These are phyloP conservation scores for Amphiprion clarkii DNA, from an alignment of 2,797 vertebrate genomes.

Conservation along the genomic window DNA sequence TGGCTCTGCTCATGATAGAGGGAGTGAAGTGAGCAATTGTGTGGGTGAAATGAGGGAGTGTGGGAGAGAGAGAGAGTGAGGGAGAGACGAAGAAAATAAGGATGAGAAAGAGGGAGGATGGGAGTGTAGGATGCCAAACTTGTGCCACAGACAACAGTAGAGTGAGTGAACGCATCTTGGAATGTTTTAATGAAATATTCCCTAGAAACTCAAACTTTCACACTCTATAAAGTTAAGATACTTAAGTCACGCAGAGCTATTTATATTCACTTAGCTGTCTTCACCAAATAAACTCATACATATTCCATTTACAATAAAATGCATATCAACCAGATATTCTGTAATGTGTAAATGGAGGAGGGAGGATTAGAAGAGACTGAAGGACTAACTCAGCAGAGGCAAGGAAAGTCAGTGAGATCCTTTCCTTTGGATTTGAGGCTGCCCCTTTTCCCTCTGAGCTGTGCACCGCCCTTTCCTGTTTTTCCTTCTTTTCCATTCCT, in stretches of 20 bases:
- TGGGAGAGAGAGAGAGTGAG: slow-evolving; percentile 4
- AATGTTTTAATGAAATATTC: slow-evolving; percentile 29
- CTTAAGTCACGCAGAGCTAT: background rate
- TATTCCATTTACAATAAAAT: background rate
- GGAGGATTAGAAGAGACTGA: slow-evolving; percentile 22
- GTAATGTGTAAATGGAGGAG: background rate
- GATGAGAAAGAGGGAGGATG: slow-evolving; percentile 33
- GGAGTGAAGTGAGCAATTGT: slow-evolving; percentile 60
- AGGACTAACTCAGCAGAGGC: slow-evolving; percentile 22
- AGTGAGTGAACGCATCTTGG: slow-evolving; percentile 23
- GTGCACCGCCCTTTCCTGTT: slow-evolving; percentile 80
- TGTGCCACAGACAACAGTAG: slow-evolving; percentile 29
- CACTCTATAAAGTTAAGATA: background rate
- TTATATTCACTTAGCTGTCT: slow-evolving; percentile 6
- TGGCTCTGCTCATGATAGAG: slow-evolving; percentile 43
- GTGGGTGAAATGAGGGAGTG: slow-evolving; percentile 42
- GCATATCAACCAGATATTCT: background rate
- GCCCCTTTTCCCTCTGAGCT: slow-evolving; percentile 50
- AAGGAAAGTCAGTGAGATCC: slow-evolving; percentile 31
- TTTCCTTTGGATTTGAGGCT: slow-evolving; percentile 48
- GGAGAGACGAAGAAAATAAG: slow-evolving; percentile 29
- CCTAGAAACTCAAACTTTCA: slow-evolving; percentile 1
- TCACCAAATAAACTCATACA: slow-evolving; percentile 6
- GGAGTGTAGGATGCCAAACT: slow-evolving; percentile 49
- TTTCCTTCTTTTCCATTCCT: slow-evolving; percentile 75